Conservation (phyloP, 2,888 invertebrate species). For the Drosophila siamana region DNA sequence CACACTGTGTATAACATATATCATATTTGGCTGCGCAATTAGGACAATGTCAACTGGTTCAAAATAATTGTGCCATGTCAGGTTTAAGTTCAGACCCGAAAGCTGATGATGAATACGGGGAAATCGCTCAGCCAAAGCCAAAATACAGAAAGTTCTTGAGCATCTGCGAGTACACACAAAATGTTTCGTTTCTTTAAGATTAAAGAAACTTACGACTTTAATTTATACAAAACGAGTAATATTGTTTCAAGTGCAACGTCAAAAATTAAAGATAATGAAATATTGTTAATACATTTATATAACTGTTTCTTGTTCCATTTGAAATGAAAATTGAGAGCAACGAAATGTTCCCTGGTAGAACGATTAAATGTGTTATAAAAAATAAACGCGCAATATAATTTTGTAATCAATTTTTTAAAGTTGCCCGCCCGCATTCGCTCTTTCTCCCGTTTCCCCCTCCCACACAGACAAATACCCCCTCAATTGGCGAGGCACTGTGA, state of each 20-base stretch:
- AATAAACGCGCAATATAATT: slow-evolving; percentile 41
- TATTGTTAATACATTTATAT: neutral
- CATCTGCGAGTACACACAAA: too few species aligned
- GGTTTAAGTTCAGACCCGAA: slow-evolving; percentile 16
- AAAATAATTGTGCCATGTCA: slow-evolving; percentile 5
- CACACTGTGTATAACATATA: neutral
- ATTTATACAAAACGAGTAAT: too few species aligned
- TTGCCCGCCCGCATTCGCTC: slow-evolving; percentile 9
- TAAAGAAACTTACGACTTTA: too few species aligned
- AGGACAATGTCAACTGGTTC: slow-evolving; percentile 16
- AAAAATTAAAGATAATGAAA: neutral
- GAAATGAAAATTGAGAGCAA: neutral
- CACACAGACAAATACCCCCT: slow-evolving; percentile 1
- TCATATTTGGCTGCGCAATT: slow-evolving; percentile 10
- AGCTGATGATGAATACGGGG: neutral
- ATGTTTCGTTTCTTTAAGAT: too few species aligned
- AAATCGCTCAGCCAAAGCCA: neutral
- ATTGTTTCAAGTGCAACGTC: neutral
- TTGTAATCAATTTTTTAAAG: slow-evolving; percentile 61
- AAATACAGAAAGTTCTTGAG: neutral
- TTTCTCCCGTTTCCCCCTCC: neutral
- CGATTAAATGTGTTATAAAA: slow-evolving; percentile 31
- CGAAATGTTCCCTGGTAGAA: slow-evolving; percentile 2
- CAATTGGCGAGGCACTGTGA: slow-evolving; percentile 1
- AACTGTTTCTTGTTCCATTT: too few species aligned